Percentiles rank a stretch among this genome's conserved stretches.
These are phyloP conservation scores for Onthophagus taurus DNA, from an alignment of 1,140 invertebrate genomes.

Conservation along the genomic window DNA sequence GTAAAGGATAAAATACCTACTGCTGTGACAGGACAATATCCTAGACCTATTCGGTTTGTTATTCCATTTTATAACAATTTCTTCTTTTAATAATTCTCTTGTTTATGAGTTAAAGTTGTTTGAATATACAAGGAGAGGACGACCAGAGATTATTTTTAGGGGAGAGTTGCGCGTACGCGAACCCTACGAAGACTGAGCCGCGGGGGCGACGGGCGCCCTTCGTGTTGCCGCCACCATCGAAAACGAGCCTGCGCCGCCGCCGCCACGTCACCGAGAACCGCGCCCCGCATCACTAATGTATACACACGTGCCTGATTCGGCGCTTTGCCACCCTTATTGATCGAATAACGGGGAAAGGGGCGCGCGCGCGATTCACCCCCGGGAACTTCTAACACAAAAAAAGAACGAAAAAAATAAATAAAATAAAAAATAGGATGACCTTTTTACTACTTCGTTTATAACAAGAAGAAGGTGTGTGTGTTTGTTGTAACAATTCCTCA, in stretches of 20 bases:
- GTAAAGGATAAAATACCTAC: slow-evolving; percentile 63
- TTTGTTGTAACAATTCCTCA: too few relatives aligned
- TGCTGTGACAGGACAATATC: slow-evolving; percentile 95
- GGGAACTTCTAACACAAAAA: too few relatives aligned
- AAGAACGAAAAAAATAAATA: too few relatives aligned
- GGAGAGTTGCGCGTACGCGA: slow-evolving; percentile 14
- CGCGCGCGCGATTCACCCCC: too few relatives aligned
- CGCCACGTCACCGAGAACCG: slow-evolving; percentile 22
- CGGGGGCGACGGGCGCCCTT: slow-evolving; percentile 30
- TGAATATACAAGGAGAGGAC: not conserved
- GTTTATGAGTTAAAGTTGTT: too few relatives aligned
- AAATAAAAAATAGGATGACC: too few relatives aligned
- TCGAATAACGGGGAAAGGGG: too few relatives aligned
- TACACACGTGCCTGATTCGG: slow-evolving; percentile 38
- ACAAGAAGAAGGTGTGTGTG: too few relatives aligned
- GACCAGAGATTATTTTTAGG: not conserved
- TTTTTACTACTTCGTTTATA: too few relatives aligned
- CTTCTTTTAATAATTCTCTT: too few relatives aligned
- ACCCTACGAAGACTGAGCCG: slow-evolving; percentile 31
- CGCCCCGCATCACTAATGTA: slow-evolving; percentile 40
- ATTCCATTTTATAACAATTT: not conserved
- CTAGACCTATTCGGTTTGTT: slow-evolving; percentile 20
- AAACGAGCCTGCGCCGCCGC: slow-evolving; percentile 20
- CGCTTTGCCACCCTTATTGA: too few relatives aligned
- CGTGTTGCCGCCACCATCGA: slow-evolving; percentile 26